Percentiles rank a stretch among this genome's conserved stretches.
These are phyloP conservation scores for Apistogramma diplotaenia DNA, from an alignment of 2,113 vertebrate species.

Conservation along the genomic window DNA sequence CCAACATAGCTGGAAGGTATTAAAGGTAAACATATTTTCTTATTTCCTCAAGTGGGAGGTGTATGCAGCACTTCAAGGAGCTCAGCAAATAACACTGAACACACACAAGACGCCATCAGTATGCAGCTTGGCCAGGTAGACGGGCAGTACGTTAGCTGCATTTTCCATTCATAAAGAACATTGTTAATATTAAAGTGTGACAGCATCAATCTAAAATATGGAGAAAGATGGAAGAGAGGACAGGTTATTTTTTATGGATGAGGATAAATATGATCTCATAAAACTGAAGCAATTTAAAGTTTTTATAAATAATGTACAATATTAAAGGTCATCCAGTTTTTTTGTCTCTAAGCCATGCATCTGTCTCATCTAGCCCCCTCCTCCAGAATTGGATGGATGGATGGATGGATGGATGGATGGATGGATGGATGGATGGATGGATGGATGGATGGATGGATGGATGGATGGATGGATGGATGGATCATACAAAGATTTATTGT, in stretches of 20 bases:
- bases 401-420: no score
- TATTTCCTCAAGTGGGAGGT: not conserved
- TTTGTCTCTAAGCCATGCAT: not conserved
- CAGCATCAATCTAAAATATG: accelerated
- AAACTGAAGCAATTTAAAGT: no score
- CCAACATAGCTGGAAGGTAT: not conserved
- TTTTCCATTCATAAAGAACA: not conserved
- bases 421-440: no score
- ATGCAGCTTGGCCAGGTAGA: not conserved
- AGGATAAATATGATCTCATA: no score
- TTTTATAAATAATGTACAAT: no score
- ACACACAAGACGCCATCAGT: not conserved
- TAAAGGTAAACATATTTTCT: not conserved
- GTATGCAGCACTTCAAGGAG: not conserved
- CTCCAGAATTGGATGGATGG: no score
- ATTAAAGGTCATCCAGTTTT: not conserved
- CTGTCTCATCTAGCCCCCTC: not conserved
- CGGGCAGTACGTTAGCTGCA: not conserved
- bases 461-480: no score
- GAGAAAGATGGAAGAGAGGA: not conserved
- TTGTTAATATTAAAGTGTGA: not conserved
- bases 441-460: no score
- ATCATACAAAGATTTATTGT: not conserved
- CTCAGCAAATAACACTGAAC: not conserved
- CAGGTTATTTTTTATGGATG: no score